These are phyloP conservation scores for Entelurus aequoreus DNA, from an alignment of 2,113 vertebrate species.

Conservation along the genomic window DNA sequence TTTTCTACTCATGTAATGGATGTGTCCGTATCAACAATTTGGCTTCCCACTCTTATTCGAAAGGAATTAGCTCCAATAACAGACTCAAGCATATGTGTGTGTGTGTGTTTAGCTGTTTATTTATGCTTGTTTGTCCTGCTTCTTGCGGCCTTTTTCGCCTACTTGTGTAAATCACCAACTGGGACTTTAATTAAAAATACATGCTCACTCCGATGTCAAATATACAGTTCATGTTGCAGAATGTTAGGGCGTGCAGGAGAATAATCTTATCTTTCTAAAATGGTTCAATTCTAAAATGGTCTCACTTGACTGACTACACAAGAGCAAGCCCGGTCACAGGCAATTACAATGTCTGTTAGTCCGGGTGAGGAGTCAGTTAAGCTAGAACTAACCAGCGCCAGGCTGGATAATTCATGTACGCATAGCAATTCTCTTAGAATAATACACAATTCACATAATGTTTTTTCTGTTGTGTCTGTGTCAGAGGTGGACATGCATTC, in stretches of 20 bases:
- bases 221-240: not conserved
- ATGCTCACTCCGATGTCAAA: constrained; percentile 1
- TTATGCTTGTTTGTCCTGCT: not conserved
- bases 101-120: not conserved
- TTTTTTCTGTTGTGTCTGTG: too few species aligned
- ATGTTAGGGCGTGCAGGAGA: not conserved
- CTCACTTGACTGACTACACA: too few species aligned
- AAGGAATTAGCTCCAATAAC: not conserved
- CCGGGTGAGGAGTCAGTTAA: too few species aligned
- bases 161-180: not conserved
- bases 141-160: not conserved
- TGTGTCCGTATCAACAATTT: not conserved
- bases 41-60: not conserved
- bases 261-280: not conserved
- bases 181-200: not conserved
- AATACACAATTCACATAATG: too few species aligned
- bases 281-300: too few species aligned
- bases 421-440: too few species aligned
- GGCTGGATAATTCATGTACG: too few species aligned
- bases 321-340: too few species aligned
- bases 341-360: too few species aligned
- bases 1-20: not conserved
- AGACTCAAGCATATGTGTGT: not conserved
- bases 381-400: too few species aligned
- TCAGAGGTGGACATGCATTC: too few species aligned